Base-by-base conservation (phyloP, 2,888 invertebrate genomes). In the Syrphus vitripennis region DNA sequence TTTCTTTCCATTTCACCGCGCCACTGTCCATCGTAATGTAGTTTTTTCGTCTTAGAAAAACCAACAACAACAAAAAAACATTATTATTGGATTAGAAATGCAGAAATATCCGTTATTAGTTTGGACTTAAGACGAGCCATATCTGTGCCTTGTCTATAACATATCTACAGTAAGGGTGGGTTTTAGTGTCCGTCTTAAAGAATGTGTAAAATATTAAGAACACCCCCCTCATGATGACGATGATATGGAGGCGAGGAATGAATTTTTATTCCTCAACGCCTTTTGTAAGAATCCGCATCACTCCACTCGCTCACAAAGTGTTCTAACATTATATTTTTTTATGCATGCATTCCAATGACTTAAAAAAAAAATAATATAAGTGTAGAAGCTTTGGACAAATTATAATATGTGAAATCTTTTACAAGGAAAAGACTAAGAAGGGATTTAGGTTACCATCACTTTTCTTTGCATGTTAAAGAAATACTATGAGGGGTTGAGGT, bases 1-100 rank as follows among this genome's bases (percentile, higher is more conserved):
- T 21, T 42, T 63, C 59, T 48, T 45, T 71, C 2, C 26, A 37
- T 65, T 29, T 37, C 55, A 10, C 40, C 34, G 16, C n/a, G 4
- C 12, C 7, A 21, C 34, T 29, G 10, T 16, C 19, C 40, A n/a
- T n/a, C n/a, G n/a, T n/a, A n/a, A n/a, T n/a, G n/a, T n/a, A n/a
- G n/a, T 42, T 63, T 50, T 48, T 77, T 79, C 26, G 19, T 50
- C 50, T 50, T 37, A 19, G 45, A 48, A 42, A 14, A 16, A 81
- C 65, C 78, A 57, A 26, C 7, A 59, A 26, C 5, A 37, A n/a
- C 14, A 42, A 63, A 65, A 65, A 45, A 65, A 19, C 34, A 65
- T 45, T 88, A 88, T 89, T 89, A 89, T 89, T 89, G 89, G 89
- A 89, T 89, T 89, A 89, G 86, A 88, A 88, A 87, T 87, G 87